phyloP scores from a whole-genome alignment of 1,140 invertebrate genomes.

The Leptinotarsa undecemlineata region DNA sequence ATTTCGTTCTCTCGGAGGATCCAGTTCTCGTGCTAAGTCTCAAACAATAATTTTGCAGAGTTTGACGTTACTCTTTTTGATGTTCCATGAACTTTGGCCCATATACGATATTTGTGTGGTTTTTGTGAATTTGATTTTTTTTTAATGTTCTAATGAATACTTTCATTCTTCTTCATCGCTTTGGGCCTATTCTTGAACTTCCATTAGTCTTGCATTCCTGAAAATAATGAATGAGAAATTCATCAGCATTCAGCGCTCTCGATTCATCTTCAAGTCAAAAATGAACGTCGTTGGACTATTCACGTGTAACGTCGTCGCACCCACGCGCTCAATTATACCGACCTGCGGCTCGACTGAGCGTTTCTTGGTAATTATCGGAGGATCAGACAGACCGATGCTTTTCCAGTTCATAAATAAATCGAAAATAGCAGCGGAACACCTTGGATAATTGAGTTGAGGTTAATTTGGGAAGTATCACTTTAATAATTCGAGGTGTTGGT shows the following conservation, averaged over 20 bases:
- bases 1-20: no score
- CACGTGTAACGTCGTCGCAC: neutral
- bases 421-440: conserved; percentile 5
- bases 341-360: neutral
- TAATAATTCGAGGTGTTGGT: conserved; percentile 2
- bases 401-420: neutral
- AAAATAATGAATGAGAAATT: neutral
- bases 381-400: neutral
- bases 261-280: conserved; percentile 1
- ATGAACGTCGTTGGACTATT: neutral
- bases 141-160: no score
- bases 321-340: conserved; percentile 4
- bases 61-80: no score
- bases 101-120: no score
- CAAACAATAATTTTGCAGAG: no score
- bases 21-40: no score
- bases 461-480: conserved; percentile 8
- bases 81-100: no score
- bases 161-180: no score
- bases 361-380: conserved; percentile 1
- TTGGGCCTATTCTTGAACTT: no score
- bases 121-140: no score
- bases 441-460: neutral
- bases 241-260: neutral
- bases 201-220: neutral